Base-by-base conservation (phyloP, 1,140 invertebrate genomes). In the Drosophila arizonae region DNA sequence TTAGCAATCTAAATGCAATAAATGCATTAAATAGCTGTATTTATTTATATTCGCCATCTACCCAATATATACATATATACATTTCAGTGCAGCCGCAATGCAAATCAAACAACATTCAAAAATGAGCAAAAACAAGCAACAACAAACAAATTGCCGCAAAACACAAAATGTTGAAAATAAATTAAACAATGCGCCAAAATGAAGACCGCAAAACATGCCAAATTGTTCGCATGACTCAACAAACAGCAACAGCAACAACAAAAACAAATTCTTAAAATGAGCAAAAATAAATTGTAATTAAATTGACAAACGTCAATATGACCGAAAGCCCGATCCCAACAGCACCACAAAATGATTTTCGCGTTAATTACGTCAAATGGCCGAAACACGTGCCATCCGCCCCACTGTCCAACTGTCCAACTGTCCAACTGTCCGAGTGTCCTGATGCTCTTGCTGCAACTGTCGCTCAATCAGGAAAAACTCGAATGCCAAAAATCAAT, bases 221-320 rank as follows among this genome's bases (percentile, higher is more conserved):
- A 64, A 67, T 71, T 76, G 71, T 74, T 48, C 48, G 60, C 72
- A 60, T 46, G 69, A n/a, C 15, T 28, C 46, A 50, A 48, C 60
- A 63, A 39, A 13, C 33, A 33, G 8, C 33, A 33, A 9, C 33
- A 33, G 8, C 33, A 36, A 9, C 0, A 39, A 39, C 36, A 39
- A 39, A 39, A 39, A 39, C 36, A 39, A 39, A 11, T 39, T 24
- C 45, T 41, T 41, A 56, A 55, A 72, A 76, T 84, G 65, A 76
- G 76, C 80, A 70, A 74, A 76, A 79, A 79, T 76, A 82, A 84
- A 84, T 82, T 84, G 76, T 82, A 82, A 82, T 82, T 82, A 82
- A 82, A 82, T 82, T 82, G 80, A 82, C 80, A 84, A 69, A 52
- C 76, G 57, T 57, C 72, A 65, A 62, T 69, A 28, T 11, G 10